phyloP scores from a whole-genome alignment of 2,797 vertebrate species.

The Huso huso region DNA sequence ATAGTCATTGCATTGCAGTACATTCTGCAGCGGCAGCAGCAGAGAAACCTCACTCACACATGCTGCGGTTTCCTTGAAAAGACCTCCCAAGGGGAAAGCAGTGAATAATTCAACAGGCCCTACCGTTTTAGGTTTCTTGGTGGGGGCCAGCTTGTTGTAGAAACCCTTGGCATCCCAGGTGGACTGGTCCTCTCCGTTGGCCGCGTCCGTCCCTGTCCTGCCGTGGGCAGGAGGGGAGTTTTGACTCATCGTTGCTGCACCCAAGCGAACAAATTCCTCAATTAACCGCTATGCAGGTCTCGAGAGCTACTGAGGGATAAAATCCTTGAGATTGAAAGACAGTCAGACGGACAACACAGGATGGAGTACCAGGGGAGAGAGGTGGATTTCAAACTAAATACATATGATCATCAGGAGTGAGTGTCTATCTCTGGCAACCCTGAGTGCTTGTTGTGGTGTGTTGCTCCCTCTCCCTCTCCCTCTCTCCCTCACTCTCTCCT shows the following conservation, averaged over 20 bases:
- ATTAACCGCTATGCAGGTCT: neutral
- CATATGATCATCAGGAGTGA: too few relatives aligned
- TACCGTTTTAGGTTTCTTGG: constrained; percentile 80
- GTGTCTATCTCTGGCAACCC: too few relatives aligned
- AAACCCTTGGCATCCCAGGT: constrained; percentile 49
- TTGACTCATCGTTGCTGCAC: constrained; percentile 48
- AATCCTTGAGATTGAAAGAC: neutral
- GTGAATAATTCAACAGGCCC: constrained; percentile 33
- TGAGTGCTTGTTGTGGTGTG: neutral
- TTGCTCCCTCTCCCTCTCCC: neutral
- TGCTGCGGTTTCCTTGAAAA: too few relatives aligned
- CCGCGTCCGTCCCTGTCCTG: constrained; percentile 50
- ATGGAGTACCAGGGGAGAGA: neutral
- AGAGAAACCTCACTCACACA: neutral
- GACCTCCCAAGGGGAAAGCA: constrained; percentile 5
- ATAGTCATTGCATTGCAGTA: too few relatives aligned
- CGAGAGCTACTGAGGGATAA: neutral
- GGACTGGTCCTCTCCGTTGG: constrained; percentile 54
- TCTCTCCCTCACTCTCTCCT: neutral
- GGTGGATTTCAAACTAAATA: neutral
- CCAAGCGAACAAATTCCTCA: neutral
- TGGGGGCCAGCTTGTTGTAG: constrained; percentile 54
- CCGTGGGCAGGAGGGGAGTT: constrained; percentile 35
- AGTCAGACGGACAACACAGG: neutral
- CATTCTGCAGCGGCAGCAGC: neutral